These are phyloP conservation scores for Simalia tracyae DNA, from an alignment of 2,797 vertebrate genomes.

Conservation along the genomic window DNA sequence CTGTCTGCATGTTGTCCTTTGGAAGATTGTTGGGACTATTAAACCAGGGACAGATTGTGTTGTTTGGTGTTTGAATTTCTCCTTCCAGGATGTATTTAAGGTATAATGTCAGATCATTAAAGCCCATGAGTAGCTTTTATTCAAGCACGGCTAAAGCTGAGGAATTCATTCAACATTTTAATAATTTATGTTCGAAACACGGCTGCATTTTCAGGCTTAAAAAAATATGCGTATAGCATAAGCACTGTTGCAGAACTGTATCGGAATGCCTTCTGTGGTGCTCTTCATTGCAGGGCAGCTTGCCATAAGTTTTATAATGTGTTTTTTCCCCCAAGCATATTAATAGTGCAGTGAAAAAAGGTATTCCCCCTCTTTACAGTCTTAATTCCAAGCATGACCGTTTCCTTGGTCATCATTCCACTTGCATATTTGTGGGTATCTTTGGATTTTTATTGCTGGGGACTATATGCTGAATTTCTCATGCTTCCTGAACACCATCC, in stretches of 20 bases:
- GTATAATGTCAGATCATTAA: background rate
- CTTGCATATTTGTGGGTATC: background rate
- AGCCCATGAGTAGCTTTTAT: background rate
- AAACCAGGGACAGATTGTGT: constrained; percentile 28
- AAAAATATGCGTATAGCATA: background rate
- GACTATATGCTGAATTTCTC: background rate
- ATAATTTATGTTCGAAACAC: constrained; percentile 15
- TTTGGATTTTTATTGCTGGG: background rate
- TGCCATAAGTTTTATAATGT: background rate
- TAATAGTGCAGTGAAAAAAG: background rate
- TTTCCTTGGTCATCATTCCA: background rate
- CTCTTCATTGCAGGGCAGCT: background rate
- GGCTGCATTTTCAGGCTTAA: fast-evolving
- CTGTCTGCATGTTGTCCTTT: constrained; percentile 51
- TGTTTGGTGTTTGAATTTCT: background rate
- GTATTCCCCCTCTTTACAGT: background rate
- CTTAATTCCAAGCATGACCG: background rate
- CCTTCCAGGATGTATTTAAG: constrained; percentile 28
- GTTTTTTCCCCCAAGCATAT: background rate
- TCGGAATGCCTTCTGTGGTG: background rate
- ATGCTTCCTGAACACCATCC: background rate
- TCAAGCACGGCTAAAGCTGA: constrained; percentile 22
- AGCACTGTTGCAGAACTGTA: background rate
- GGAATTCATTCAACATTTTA: constrained; percentile 24
- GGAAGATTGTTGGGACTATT: constrained; percentile 55